A percentile compares a stretch with the other conserved stretches of the same genome.
Conservation (phyloP, 2,113 vertebrate species). For the Halcyon malimbica region DNA sequence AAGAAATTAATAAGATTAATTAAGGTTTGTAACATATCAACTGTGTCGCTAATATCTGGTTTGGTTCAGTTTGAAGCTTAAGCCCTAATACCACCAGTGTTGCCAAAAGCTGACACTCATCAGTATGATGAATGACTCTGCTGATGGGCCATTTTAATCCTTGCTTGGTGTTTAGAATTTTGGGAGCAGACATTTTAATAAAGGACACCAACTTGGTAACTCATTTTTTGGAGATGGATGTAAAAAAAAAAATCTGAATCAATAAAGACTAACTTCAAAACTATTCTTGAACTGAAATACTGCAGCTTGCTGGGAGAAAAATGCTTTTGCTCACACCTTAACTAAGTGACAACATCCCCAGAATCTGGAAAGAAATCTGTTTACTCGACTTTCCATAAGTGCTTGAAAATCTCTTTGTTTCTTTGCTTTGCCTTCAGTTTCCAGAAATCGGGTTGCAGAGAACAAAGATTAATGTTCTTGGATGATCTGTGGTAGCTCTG, state of each 20-base stretch:
- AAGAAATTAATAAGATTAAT: constrained; percentile 24
- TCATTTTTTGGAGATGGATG: not conserved
- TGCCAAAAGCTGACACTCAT: not conserved
- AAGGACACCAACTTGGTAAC: not conserved
- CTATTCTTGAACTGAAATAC: not conserved
- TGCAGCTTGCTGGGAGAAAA: not conserved
- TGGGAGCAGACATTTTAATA: not conserved
- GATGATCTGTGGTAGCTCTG: constrained; percentile 9
- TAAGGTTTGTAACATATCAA: not conserved
- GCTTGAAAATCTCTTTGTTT: not conserved
- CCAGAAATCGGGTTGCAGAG: constrained; percentile 21
- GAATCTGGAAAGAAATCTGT: not conserved
- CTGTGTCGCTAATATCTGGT: not conserved
- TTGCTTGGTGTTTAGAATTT: not conserved
- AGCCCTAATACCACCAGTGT: not conserved
- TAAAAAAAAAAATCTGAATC: not conserved
- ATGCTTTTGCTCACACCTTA: not conserved
- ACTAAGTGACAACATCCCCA: not conserved
- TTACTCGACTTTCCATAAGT: not conserved
- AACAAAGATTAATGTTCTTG: constrained; percentile 29
- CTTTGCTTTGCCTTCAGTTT: not conserved
- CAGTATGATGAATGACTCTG: not conserved
- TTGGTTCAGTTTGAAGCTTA: constrained; percentile 1
- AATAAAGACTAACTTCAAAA: not conserved
- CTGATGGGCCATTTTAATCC: not conserved